Conservation (phyloP, 2,888 invertebrate genomes). For the Eustalomyia histrio region DNA sequence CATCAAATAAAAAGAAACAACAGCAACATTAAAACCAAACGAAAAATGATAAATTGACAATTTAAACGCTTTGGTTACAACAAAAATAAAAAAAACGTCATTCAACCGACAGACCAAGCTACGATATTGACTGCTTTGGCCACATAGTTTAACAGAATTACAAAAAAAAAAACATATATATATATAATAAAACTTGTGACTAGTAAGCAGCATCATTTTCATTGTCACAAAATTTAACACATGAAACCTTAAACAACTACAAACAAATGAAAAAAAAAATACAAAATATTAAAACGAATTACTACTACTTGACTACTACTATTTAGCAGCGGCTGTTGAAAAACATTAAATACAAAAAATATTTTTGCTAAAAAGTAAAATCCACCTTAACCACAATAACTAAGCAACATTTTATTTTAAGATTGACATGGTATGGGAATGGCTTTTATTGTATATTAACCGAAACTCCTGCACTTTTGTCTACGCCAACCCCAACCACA, state of each 20-base stretch:
- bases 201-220: constrained; percentile 63
- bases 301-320: constrained; percentile 37
- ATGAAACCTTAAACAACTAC: constrained; percentile 44
- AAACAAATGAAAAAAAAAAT: constrained; percentile 14
- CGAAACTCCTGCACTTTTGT: constrained; percentile 30
- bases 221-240: constrained; percentile 66
- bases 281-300: constrained; percentile 28
- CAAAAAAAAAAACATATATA: constrained; percentile 14
- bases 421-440: constrained; percentile 65
- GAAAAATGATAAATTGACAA: constrained; percentile 68
- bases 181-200: constrained; percentile 29
- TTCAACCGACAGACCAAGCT: constrained; percentile 6
- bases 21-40: constrained; percentile 54
- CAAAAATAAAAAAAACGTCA: constrained; percentile 36
- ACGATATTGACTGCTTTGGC: constrained; percentile 36
- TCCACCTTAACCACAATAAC: constrained; percentile 59
- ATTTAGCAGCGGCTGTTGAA: constrained; percentile 37
- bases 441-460: constrained; percentile 38
- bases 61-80: constrained; percentile 64
- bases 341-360: constrained; percentile 30
- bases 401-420: constrained; percentile 41
- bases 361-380: constrained; percentile 40
- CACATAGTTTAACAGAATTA: constrained; percentile 47
- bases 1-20: constrained; percentile 56
- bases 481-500: constrained; percentile 18